Evolutionary conservation across 2,888 invertebrate species (phyloP).

Genomic region (Xanthia togata): DNA sequence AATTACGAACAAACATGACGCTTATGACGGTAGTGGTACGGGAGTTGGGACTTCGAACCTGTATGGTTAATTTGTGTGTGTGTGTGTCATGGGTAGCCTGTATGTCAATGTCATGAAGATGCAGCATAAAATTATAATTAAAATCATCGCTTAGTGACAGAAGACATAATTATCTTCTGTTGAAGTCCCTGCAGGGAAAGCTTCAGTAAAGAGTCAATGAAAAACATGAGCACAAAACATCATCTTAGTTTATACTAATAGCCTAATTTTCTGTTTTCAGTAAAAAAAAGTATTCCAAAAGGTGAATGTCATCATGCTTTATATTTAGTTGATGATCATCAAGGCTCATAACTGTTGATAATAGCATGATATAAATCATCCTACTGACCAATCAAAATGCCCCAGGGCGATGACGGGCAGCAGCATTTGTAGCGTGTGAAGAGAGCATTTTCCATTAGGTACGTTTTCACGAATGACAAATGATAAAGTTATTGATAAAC

Average conservation of each 20-base stretch:
- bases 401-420: background rate
- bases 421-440: conserved; percentile 12
- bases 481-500: background rate
- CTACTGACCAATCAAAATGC: conserved; percentile 25
- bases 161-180: background rate
- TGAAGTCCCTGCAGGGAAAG: background rate
- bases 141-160: background rate
- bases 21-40: conserved; percentile 72
- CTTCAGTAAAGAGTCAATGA: background rate
- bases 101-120: conserved; percentile 19
- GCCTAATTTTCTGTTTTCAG: background rate
- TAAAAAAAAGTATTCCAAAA: background rate
- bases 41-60: conserved; percentile 62
- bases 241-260: too few relatives aligned
- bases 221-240: background rate
- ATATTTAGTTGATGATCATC: conserved; percentile 23
- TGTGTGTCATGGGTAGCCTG: conserved; percentile 13
- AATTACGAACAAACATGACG: conserved; percentile 86
- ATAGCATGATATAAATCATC: conserved; percentile 12
- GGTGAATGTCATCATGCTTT: conserved; percentile 20
- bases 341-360: conserved; percentile 27
- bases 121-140: conserved; percentile 6
- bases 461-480: background rate
- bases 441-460: background rate
- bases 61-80: conserved; percentile 38